These are phyloP conservation scores for Acronicta psi DNA, from an alignment of 2,888 invertebrate genomes.

Conservation along the genomic window DNA sequence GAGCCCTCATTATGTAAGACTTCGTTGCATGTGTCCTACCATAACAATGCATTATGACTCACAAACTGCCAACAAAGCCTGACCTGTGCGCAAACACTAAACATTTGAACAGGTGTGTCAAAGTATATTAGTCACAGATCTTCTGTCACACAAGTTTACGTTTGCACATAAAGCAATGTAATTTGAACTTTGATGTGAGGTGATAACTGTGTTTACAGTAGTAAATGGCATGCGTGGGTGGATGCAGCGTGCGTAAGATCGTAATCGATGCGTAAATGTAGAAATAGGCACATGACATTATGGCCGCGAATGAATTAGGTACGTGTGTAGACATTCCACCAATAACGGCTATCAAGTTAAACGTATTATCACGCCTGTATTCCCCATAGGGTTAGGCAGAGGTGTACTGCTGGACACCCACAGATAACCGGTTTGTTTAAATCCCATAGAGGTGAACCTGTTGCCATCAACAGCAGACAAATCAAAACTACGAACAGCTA, in stretches of 20 bases:
- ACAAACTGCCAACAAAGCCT: constrained; percentile 32
- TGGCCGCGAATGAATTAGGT: constrained; percentile 33
- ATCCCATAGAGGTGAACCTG: too few species aligned
- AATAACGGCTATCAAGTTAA: neutral
- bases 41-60: constrained; percentile 61
- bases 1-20: constrained; percentile 62
- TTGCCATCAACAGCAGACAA: too few species aligned
- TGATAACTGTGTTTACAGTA: constrained; percentile 8
- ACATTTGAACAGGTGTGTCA: constrained; percentile 15
- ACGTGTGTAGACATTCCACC: constrained; percentile 12
- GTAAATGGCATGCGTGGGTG: constrained; percentile 36
- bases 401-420: too few species aligned
- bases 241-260: constrained; percentile 56
- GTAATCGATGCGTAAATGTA: constrained; percentile 54
- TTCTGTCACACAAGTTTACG: constrained; percentile 15
- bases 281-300: constrained; percentile 49
- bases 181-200: constrained; percentile 27
- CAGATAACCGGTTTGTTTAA: too few species aligned
- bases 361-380: too few species aligned
- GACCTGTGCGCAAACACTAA: constrained; percentile 18
- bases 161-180: constrained; percentile 17
- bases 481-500: too few species aligned
- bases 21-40: constrained; percentile 62
- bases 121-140: constrained; percentile 16
- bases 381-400: too few species aligned